Conservation (phyloP, 2,888 invertebrate species). For the Heliconius ethilla region DNA sequence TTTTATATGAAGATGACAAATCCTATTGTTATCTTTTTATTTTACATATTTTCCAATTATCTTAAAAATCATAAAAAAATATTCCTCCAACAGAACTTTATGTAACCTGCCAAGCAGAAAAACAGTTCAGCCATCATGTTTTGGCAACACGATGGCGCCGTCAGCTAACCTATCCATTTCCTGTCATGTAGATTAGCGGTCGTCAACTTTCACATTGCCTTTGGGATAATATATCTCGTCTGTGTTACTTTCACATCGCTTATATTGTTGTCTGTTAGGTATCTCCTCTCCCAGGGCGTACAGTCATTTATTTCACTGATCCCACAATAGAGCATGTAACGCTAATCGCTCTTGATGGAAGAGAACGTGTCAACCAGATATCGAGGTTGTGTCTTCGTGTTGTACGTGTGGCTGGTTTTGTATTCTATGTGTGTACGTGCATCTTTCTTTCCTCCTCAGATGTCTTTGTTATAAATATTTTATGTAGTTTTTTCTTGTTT, state of each 20-base stretch:
- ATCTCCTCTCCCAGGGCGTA: constrained; percentile 50
- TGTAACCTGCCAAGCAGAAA: not conserved
- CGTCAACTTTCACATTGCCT: constrained; percentile 74
- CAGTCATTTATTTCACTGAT: constrained; percentile 31
- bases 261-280: constrained; percentile 47
- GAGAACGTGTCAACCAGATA: constrained; percentile 36
- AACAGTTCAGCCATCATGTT: constrained; percentile 1
- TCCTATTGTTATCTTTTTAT: not conserved
- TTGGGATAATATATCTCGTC: constrained; percentile 64
- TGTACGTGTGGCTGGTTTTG: constrained; percentile 23
- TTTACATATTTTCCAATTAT: not conserved
- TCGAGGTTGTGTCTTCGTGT: constrained; percentile 37
- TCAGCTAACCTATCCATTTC: constrained; percentile 26
- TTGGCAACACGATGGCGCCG: constrained; percentile 19
- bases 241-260: constrained; percentile 65
- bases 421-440: not conserved
- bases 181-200: constrained; percentile 67
- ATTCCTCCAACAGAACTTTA: not conserved
- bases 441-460: not conserved
- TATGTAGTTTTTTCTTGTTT: not conserved
- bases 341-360: constrained; percentile 32
- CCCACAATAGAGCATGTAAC: constrained; percentile 33
- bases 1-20: not conserved
- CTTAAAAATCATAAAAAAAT: not conserved
- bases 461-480: not conserved